Conservation (phyloP, 1,140 invertebrate genomes). For the Coptotermes formosanus region DNA sequence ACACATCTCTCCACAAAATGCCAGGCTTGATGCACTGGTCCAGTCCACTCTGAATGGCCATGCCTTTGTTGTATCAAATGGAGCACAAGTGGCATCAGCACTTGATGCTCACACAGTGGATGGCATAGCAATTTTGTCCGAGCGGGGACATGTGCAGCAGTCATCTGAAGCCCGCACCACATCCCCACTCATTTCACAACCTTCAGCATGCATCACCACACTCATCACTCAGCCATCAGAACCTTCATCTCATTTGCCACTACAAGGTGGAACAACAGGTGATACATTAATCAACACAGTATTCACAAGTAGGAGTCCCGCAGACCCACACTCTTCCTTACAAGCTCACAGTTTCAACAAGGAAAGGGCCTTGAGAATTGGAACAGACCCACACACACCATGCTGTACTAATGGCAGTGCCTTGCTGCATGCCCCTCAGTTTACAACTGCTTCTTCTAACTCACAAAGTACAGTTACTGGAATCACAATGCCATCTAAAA, state of each 20-base stretch:
- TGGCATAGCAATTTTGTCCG: not conserved
- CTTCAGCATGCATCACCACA: not conserved
- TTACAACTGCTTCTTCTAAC: not conserved
- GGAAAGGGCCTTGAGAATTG: not conserved
- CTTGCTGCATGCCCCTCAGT: not conserved
- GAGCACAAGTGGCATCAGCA: not conserved
- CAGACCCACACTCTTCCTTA: not conserved
- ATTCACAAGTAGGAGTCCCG: not conserved
- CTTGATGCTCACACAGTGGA: not conserved
- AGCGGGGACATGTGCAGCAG: not conserved
- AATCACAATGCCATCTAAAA: not conserved
- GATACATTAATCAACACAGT: not conserved
- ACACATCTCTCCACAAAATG: not conserved
- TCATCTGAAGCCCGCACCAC: not conserved
- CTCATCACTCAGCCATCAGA: not conserved
- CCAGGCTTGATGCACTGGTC: constrained; percentile 8
- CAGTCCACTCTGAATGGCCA: not conserved
- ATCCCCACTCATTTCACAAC: not conserved
- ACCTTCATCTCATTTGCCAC: not conserved
- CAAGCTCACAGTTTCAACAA: not conserved
- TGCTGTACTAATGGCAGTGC: not conserved
- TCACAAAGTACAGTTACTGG: not conserved
- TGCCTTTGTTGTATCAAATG: not conserved
- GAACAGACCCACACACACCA: not conserved
- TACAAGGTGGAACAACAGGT: not conserved